Evolutionary conservation across 2,113 vertebrate genomes (phyloP).

Genomic region (Tylochromis polylepis): DNA sequence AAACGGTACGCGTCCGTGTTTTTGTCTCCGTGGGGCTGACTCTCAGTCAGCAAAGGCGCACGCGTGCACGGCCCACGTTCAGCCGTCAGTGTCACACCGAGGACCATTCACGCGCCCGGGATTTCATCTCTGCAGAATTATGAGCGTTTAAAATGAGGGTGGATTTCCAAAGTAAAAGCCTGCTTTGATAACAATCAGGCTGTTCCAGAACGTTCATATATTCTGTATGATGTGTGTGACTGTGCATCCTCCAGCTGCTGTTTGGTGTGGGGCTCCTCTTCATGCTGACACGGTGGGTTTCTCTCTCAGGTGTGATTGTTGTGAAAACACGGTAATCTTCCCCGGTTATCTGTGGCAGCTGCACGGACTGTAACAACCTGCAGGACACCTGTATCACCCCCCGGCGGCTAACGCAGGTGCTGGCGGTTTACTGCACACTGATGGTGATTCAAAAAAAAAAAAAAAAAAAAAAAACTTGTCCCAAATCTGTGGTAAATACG

Average conservation of each 20-base stretch:
- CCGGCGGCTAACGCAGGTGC: neutral
- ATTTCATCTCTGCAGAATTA: neutral
- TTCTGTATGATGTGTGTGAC: neutral
- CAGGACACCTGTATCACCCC: slow-evolving; percentile 4
- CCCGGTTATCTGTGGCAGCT: neutral
- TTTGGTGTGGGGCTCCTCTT: neutral
- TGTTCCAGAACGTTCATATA: neutral
- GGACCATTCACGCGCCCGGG: neutral
- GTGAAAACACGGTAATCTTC: slow-evolving; percentile 56
- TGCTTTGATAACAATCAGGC: neutral
- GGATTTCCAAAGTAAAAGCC: neutral
- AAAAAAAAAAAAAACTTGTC: too few species aligned
- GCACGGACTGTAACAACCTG: slow-evolving; percentile 30
- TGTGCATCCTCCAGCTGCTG: neutral
- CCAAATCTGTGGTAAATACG: neutral
- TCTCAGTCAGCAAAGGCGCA: neutral
- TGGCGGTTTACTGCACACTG: neutral
- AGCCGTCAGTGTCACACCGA: neutral
- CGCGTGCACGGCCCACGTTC: neutral
- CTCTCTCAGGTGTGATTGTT: slow-evolving; percentile 56
- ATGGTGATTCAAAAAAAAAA: neutral
- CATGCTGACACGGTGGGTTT: slow-evolving; percentile 31
- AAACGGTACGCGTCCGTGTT: neutral
- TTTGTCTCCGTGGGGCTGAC: neutral
- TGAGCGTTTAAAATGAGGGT: neutral